phyloP scores from a whole-genome alignment of 2,888 invertebrate species.

The Hemithea aestivaria region DNA sequence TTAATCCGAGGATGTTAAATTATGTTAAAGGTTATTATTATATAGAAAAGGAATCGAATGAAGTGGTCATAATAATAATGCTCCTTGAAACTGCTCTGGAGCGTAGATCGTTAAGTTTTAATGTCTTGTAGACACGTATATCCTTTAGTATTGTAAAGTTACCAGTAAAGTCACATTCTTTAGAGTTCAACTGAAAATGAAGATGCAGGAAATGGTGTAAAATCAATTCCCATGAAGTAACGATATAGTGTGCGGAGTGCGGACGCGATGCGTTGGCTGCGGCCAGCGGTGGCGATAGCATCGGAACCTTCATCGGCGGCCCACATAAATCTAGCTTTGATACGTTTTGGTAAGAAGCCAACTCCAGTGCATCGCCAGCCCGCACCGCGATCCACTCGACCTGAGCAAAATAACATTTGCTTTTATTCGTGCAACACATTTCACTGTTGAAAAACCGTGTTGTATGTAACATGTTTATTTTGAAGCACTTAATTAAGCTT shows the following conservation, averaged over 20 bases:
- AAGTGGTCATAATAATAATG: constrained; percentile 4
- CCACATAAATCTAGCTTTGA: constrained; percentile 76
- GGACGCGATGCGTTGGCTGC: constrained; percentile 5
- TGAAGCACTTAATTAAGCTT: constrained; percentile 37
- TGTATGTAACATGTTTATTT: constrained; percentile 23
- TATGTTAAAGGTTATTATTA: constrained; percentile 38
- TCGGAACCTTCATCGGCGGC: constrained; percentile 65
- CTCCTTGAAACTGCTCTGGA: background rate
- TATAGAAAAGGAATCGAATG: constrained; percentile 28
- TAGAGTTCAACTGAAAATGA: background rate
- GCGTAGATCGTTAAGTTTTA: too few relatives aligned
- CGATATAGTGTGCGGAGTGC: constrained; percentile 38
- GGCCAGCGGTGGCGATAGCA: constrained; percentile 51
- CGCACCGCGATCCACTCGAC: constrained; percentile 39
- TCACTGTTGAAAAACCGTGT: constrained; percentile 8
- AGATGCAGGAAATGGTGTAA: constrained; percentile 36
- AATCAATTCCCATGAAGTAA: constrained; percentile 54
- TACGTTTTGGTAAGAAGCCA: constrained; percentile 76
- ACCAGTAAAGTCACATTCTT: constrained; percentile 8
- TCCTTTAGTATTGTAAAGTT: too few relatives aligned
- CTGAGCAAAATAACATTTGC: constrained; percentile 46
- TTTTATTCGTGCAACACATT: constrained; percentile 39
- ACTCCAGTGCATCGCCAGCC: constrained; percentile 44
- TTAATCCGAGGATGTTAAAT: constrained; percentile 44
- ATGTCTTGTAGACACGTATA: too few relatives aligned